Evolutionary conservation across 2,888 invertebrate genomes (phyloP).

Genomic region (Rosalia funebris): DNA sequence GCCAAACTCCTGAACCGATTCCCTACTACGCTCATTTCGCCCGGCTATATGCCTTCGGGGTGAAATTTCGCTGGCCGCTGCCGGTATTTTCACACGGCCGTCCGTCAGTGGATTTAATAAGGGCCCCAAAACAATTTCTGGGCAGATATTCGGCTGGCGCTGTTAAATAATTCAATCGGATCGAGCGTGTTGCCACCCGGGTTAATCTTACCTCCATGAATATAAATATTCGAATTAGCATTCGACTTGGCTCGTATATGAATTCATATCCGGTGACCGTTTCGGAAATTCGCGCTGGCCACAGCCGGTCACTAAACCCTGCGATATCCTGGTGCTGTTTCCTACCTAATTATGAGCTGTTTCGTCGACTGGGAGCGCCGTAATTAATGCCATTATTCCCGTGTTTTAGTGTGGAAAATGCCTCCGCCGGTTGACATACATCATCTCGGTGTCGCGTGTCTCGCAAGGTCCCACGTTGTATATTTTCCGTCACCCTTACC

Average conservation of each 20-base stretch:
- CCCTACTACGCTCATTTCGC: no score
- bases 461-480: not conserved
- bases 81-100: no score
- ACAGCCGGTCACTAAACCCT: not conserved
- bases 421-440: not conserved
- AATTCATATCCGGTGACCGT: not conserved
- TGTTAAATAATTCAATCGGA: not conserved
- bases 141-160: no score
- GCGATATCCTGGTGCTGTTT: not conserved
- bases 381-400: not conserved
- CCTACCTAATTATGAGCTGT: not conserved
- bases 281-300: not conserved
- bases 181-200: not conserved
- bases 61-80: no score
- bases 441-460: not conserved
- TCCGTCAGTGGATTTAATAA: no score
- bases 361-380: not conserved
- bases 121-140: no score
- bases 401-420: not conserved
- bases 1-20: no score
- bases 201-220: slow-evolving; percentile 52
- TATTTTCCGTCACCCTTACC: no score
- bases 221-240: slow-evolving; percentile 50
- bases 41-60: no score
- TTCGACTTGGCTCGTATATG: slow-evolving; percentile 41